These are phyloP conservation scores for Pseudoips prasinana DNA, from an alignment of 2,888 invertebrate genomes.

Conservation along the genomic window DNA sequence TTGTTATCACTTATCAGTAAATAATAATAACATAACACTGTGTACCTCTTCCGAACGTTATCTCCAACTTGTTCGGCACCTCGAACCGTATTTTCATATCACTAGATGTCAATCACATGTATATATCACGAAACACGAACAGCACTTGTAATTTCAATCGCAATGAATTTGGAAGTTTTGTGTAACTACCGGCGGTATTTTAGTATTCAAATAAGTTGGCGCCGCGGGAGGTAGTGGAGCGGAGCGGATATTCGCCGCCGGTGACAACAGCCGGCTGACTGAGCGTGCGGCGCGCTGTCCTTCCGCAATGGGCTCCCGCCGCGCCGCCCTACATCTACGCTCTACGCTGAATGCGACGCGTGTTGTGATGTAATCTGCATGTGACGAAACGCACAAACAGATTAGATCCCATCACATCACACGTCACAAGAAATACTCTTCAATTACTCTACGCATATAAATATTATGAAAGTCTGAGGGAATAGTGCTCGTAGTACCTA, in stretches of 20 bases:
- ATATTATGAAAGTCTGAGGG: too few relatives aligned
- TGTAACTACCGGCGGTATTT: constrained; percentile 16
- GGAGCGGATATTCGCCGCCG: constrained; percentile 61
- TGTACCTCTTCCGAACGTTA: constrained; percentile 69
- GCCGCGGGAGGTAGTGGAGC: constrained; percentile 51
- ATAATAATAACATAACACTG: constrained; percentile 42
- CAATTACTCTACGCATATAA: constrained; percentile 7
- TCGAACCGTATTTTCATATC: constrained; percentile 77
- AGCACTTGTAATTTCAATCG: too few relatives aligned
- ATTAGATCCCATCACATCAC: constrained; percentile 53
- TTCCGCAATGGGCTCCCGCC: constrained; percentile 77
- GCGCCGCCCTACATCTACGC: constrained; percentile 68
- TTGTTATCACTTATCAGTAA: constrained; percentile 19
- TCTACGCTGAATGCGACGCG: constrained; percentile 49
- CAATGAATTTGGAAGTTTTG: too few relatives aligned
- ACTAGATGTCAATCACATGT: constrained; percentile 47
- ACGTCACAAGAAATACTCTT: constrained; percentile 44
- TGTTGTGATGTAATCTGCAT: constrained; percentile 71
- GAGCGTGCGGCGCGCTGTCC: constrained; percentile 47
- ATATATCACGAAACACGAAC: constrained; percentile 36
- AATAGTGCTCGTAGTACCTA: too few relatives aligned
- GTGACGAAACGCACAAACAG: constrained; percentile 58
- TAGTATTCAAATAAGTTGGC: constrained; percentile 36
- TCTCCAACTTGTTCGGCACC: constrained; percentile 79
- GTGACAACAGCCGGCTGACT: constrained; percentile 66